Evolutionary conservation across 2,888 invertebrate species (phyloP), one percentile per base, ranked within the genome.

Genomic region (Drosophila affinis): DNA sequence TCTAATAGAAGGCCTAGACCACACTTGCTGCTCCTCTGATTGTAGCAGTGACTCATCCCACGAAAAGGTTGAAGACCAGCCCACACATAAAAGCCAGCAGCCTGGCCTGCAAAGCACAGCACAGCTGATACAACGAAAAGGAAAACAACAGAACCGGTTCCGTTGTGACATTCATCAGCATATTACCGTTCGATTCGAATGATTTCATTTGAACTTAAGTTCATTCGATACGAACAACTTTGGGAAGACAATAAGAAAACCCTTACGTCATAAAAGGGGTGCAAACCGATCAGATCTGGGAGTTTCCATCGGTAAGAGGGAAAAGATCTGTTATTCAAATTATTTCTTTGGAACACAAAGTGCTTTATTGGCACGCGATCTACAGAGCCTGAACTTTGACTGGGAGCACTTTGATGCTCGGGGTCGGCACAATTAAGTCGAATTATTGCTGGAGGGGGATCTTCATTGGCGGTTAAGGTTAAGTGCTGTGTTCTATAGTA

Each of bases 381-480:
- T 65, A 72, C 77, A 75, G 70, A 78, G 72, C 65, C 58, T 57
- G 51, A 65, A 65, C 69, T 60, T 68, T 68, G 68, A 68, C 68
- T 55, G 17, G 46, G 9, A 49, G 65, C 65, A 67, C 65, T 67
- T 67, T 64, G 67, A 51, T 60, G 45, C 61, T 46, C 21, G 34
- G 27, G 47, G 47, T 44, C 56, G 39, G 39, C 60, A 64, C 79
- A 82, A 82, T 80, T 78, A 75, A 75, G 64, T 45, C 63, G 73
- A 77, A 82, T 82, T 78, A 79, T 59, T 72, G 47, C 54, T 54
- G 62, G 29, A 61, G 46, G 27, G 68, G 77, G 71, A 29, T 63
- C 69, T 56, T 63, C 49, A 24, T n/a, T 47, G 17, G 81, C 56
- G 83, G 80, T 78, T 69, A 80, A 86, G 75, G 80, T 80, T 69